Percentiles rank a stretch among this genome's conserved stretches.
Evolutionary conservation across 2,113 vertebrate genomes (phyloP).

Genomic region (Phoenicopterus ruber): DNA sequence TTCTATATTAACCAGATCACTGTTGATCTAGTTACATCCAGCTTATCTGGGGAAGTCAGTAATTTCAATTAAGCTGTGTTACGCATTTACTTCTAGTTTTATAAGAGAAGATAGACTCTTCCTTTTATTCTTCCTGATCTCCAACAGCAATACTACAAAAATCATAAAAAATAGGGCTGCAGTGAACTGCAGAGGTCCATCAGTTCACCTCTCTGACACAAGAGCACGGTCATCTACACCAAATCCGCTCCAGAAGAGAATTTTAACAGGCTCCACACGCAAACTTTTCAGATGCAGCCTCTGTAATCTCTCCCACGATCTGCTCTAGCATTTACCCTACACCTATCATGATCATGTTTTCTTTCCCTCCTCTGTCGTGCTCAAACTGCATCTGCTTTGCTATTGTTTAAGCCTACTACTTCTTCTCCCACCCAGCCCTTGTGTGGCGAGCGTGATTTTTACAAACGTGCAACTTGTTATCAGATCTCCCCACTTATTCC

Average conservation of each 20-base stretch:
- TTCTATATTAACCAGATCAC: not conserved
- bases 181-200: not conserved
- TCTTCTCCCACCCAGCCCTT: not conserved
- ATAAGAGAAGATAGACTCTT: not conserved
- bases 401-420: not conserved
- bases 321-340: not conserved
- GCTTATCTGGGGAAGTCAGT: constrained; percentile 15
- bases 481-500: not conserved
- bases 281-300: not conserved
- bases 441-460: not conserved
- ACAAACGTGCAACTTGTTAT: not conserved
- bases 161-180: not conserved
- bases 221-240: not conserved
- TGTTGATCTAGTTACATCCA: not conserved
- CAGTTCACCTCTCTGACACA: not conserved
- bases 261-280: not conserved
- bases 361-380: not conserved
- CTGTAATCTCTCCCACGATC: not conserved
- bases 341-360: not conserved
- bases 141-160: not conserved
- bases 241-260: not conserved
- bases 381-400: not conserved
- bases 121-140: not conserved
- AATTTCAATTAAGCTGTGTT: constrained; percentile 2
- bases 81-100: not conserved